Percentiles rank a stretch among this genome's conserved stretches.
Evolutionary conservation across 2,113 vertebrate species (phyloP).

Genomic region (Cettia cetti): DNA sequence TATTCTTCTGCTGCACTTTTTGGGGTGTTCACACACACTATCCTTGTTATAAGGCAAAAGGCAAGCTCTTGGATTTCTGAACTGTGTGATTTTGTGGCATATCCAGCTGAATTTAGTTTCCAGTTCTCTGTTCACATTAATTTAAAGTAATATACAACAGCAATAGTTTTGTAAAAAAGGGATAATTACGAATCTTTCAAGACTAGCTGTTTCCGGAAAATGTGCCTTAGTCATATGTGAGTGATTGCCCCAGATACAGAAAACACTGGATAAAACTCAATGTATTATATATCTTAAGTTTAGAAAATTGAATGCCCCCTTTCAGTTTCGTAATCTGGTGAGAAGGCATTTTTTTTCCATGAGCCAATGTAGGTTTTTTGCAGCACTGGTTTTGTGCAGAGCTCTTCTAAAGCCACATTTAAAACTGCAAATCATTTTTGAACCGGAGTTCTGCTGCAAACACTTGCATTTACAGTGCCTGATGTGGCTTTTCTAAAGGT

Average conservation of each 20-base stretch:
- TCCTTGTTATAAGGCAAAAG: background rate
- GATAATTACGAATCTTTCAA: background rate
- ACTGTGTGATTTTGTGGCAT: background rate
- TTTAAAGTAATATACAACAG: background rate
- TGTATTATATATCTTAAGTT: background rate
- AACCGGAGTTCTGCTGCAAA: background rate
- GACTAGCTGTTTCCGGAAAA: background rate
- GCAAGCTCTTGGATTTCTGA: background rate
- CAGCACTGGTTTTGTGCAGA: background rate
- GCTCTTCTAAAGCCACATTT: background rate
- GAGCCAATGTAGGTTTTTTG: background rate
- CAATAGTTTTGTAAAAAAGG: background rate
- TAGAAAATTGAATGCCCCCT: background rate
- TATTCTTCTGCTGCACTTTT: background rate
- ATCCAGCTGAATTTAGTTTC: background rate
- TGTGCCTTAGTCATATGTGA: background rate
- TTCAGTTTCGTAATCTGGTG: background rate
- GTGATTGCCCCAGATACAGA: background rate
- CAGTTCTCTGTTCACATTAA: background rate
- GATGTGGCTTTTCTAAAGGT: background rate
- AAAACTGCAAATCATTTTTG: background rate
- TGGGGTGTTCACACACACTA: fast-evolving
- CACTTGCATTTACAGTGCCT: background rate
- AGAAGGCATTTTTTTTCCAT: background rate
- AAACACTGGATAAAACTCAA: background rate